These are phyloP conservation scores for Nebria ingens DNA, from an alignment of 1,140 invertebrate species.

Conservation along the genomic window DNA sequence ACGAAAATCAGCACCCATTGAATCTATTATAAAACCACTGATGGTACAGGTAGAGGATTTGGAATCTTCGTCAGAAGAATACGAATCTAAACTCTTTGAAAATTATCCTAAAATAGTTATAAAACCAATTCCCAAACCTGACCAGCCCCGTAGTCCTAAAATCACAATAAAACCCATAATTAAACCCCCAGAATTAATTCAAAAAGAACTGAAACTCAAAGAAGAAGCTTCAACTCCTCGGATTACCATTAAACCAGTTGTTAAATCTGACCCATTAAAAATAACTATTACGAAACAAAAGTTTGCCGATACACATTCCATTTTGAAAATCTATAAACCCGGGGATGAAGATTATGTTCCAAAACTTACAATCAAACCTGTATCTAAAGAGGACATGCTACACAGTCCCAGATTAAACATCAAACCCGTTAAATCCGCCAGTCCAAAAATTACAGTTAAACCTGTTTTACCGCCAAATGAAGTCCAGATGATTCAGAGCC, in stretches of 20 bases:
- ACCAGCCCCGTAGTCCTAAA: constrained; percentile 25
- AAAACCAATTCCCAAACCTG: not conserved
- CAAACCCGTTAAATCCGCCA: constrained; percentile 20
- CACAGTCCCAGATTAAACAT: constrained; percentile 16
- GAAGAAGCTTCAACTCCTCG: constrained; percentile 24
- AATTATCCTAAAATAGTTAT: not conserved
- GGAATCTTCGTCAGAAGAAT: not conserved
- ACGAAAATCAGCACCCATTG: not conserved
- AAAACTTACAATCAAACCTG: constrained; percentile 9
- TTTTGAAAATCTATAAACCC: constrained; percentile 27
- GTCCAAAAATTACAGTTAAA: constrained; percentile 23
- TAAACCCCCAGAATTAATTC: constrained; percentile 16
- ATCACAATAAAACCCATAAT: constrained; percentile 30
- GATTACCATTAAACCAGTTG: constrained; percentile 32
- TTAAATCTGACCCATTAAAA: constrained; percentile 27
- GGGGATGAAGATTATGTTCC: constrained; percentile 11
- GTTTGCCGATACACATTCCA: constrained; percentile 29
- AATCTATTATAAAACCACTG: not conserved
- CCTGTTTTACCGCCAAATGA: not conserved
- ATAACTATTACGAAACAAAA: constrained; percentile 31
- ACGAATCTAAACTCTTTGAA: not conserved
- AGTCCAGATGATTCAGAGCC: not conserved
- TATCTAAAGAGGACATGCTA: not conserved
- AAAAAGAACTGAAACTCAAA: constrained; percentile 18
- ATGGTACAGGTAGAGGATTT: not conserved